Evolutionary conservation across 2,888 invertebrate genomes (phyloP), one percentile per base, ranked within the genome.

Genomic region (Saturnia pavonia): DNA sequence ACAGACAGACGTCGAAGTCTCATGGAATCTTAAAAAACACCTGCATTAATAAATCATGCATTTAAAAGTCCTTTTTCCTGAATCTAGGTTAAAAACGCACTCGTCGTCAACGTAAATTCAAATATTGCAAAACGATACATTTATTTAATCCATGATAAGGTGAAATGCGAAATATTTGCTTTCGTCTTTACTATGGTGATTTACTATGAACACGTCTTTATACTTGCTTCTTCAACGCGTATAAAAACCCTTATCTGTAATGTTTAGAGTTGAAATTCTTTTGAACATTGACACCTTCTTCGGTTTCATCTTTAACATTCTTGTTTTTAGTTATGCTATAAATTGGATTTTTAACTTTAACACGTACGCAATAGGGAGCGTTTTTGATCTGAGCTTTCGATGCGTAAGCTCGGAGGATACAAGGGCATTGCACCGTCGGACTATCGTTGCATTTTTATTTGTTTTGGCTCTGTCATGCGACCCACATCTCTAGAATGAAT

Each of bases 381-480:
- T 76, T 76, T 83, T 82, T 83, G 74, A 82, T 74, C 76, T 81
- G 83, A 57, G 72, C n/a, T 70, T 72, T 70, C 73, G 72, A 72
- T 70, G 73, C 75, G 77, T 76, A 73, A 76, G 77, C 76, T 74
- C 75, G 75, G 83, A 87, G 88, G 90, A 90, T 89, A 88, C 89
- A 90, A 92, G 94, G 94, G 93, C 93, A 88, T 87, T 93, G 94
- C 92, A 91, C 94, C 83, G 87, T 77, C 85, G 83, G 88, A 83
- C 91, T 91, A 91, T 92, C 90, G 89, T 80, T 87, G 90, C 88
- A 90, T 91, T 94, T 92, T 92, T 91, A 91, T 93, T 93, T 94
- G 92, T 93, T 93, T 91, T 91, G 91, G 91, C 87, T 67, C 89
- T 89, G 89, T 89, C 88, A 88, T 85, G 83, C 92, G 93, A 93